Conservation (phyloP, 2,797 vertebrate species). For the Aphelocoma californica region DNA sequence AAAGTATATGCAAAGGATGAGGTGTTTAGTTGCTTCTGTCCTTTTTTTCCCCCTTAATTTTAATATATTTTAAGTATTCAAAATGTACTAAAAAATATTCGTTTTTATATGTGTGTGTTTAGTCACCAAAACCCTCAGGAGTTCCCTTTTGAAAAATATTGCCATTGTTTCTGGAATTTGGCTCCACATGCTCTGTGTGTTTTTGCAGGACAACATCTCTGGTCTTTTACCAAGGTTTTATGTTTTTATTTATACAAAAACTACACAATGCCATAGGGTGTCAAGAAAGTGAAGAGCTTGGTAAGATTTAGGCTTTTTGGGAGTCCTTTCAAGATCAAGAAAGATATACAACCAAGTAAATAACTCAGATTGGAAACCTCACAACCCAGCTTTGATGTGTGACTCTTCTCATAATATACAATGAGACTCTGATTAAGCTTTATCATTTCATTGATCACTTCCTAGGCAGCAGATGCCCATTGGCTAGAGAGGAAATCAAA, state of each 20-base stretch:
- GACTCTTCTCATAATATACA: not conserved
- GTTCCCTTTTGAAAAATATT: not conserved
- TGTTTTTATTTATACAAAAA: not conserved
- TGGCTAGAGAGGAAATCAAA: not conserved
- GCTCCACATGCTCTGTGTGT: not conserved
- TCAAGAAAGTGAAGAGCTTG: not conserved
- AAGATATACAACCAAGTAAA: not conserved
- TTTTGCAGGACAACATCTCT: not conserved
- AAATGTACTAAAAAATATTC: not conserved
- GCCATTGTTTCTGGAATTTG: not conserved
- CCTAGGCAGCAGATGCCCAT: not conserved
- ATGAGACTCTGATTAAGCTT: not conserved
- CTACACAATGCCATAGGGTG: not conserved
- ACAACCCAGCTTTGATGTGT: not conserved
- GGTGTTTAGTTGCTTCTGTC: not conserved
- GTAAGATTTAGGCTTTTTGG: not conserved
- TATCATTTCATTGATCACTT: slow-evolving; percentile 7
- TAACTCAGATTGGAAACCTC: not conserved
- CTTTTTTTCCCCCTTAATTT: not conserved
- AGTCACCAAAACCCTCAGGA: not conserved
- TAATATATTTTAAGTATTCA: not conserved
- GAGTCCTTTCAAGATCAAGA: not conserved
- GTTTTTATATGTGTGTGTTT: not conserved
- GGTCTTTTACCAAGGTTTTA: not conserved
- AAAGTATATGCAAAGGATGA: not conserved